Conservation (phyloP, 92 coral and sea anemone species). For the Isaurus tuberculatus region DNA sequence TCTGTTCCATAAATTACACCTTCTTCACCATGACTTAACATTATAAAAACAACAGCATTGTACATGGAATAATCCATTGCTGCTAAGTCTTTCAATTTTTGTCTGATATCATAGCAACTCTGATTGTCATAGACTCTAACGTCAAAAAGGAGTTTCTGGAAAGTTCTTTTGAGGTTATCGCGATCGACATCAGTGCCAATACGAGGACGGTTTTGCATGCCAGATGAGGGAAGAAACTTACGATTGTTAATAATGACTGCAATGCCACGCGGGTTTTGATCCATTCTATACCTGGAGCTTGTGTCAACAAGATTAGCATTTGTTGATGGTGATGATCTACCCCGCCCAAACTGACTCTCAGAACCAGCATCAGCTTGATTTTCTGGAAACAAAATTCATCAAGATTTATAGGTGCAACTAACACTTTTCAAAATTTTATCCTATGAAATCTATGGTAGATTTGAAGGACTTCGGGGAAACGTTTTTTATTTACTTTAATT, state of each 20-base stretch:
- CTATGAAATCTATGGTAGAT: too few relatives aligned
- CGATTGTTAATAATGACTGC: conserved; percentile 64
- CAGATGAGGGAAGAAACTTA: conserved; percentile 53
- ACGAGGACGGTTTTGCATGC: conserved; percentile 64
- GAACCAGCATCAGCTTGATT: conserved; percentile 68
- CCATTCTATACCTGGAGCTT: conserved; percentile 47
- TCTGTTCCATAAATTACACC: conserved; percentile 57
- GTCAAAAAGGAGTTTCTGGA: conserved; percentile 43
- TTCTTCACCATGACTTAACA: conserved; percentile 67
- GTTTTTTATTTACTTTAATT: too few relatives aligned
- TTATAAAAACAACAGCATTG: conserved; percentile 52
- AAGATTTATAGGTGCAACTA: too few relatives aligned
- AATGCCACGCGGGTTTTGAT: conserved; percentile 50
- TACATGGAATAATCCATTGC: conserved; percentile 50
- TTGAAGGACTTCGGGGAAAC: too few relatives aligned
- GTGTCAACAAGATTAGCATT: conserved; percentile 19
- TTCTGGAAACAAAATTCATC: conserved; percentile 15
- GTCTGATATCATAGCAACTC: conserved; percentile 32
- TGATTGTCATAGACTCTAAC: conserved; percentile 48
- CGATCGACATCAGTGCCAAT: conserved; percentile 65
- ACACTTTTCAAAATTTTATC: too few relatives aligned
- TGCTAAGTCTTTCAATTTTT: conserved; percentile 34
- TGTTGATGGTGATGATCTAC: neutral
- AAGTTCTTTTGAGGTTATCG: conserved; percentile 43
- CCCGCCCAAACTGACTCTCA: conserved; percentile 51